Conservation (phyloP, 2,797 vertebrate genomes). For the Siniperca undulata region DNA sequence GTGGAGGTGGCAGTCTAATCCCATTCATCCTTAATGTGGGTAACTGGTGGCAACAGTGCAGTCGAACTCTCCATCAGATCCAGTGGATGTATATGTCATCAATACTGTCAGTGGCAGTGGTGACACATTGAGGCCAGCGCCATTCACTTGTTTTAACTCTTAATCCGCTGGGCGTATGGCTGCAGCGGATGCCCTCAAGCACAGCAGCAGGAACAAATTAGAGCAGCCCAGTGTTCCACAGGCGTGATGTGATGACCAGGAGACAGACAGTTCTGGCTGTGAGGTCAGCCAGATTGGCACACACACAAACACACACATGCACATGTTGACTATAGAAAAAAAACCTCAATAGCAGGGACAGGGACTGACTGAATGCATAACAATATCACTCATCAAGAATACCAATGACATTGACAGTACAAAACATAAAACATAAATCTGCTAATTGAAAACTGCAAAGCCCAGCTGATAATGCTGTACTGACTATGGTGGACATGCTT, state of each 20-base stretch:
- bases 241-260: slow-evolving; percentile 60
- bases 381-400: slow-evolving; percentile 34
- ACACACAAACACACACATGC: not conserved
- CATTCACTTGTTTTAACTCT: slow-evolving; percentile 57
- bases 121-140: slow-evolving; percentile 79
- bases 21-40: slow-evolving; percentile 42
- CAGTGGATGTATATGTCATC: slow-evolving; percentile 66
- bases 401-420: slow-evolving; percentile 14
- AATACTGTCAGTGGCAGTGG: slow-evolving; percentile 58
- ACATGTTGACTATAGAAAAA: not conserved
- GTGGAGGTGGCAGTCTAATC: slow-evolving; percentile 57
- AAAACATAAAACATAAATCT: slow-evolving; percentile 37
- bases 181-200: slow-evolving; percentile 63
- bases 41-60: slow-evolving; percentile 58
- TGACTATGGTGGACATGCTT: slow-evolving; percentile 28
- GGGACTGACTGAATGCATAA: not conserved
- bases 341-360: not conserved
- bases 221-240: slow-evolving; percentile 50
- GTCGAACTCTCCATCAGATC: slow-evolving; percentile 56
- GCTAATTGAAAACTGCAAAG: slow-evolving; percentile 42
- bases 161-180: slow-evolving; percentile 31
- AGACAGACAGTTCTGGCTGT: slow-evolving; percentile 60
- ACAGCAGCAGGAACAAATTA: slow-evolving; percentile 63
- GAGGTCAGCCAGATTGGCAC: slow-evolving; percentile 51
- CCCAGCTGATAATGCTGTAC: slow-evolving; percentile 31